Conservation (phyloP, 2,797 vertebrate species). For the Allobates femoralis region DNA sequence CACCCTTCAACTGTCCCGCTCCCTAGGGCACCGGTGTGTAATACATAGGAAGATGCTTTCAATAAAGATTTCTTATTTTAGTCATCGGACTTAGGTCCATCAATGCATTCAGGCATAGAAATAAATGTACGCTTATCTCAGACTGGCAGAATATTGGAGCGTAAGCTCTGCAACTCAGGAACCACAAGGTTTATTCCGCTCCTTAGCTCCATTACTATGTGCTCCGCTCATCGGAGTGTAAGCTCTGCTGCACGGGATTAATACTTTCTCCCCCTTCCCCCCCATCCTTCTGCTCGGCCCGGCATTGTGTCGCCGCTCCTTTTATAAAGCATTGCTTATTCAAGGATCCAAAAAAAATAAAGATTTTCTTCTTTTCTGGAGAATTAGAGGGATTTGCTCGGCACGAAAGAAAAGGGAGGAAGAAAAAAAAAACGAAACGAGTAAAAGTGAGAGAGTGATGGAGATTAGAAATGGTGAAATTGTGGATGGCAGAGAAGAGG, state of each 20-base stretch:
- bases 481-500: background rate
- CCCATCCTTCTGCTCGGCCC: background rate
- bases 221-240: background rate
- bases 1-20: slow-evolving; percentile 15
- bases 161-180: slow-evolving; percentile 5
- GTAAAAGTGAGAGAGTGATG: background rate
- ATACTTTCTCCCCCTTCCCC: background rate
- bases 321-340: slow-evolving; percentile 2
- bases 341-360: background rate
- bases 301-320: background rate
- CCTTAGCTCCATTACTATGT: background rate
- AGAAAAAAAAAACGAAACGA: background rate
- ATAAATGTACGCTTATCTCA: background rate
- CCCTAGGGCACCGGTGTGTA: background rate
- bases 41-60: background rate
- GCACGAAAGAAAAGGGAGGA: background rate
- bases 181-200: background rate
- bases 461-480: background rate
- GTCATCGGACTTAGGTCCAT: background rate
- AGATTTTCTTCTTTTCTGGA: background rate
- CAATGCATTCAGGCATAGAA: background rate
- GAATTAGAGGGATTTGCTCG: background rate
- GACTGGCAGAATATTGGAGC: background rate
- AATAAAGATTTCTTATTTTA: background rate
- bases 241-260: slow-evolving; percentile 10